These are phyloP conservation scores for Pterocles burchelli DNA, from an alignment of 2,113 vertebrate genomes.

Conservation along the genomic window DNA sequence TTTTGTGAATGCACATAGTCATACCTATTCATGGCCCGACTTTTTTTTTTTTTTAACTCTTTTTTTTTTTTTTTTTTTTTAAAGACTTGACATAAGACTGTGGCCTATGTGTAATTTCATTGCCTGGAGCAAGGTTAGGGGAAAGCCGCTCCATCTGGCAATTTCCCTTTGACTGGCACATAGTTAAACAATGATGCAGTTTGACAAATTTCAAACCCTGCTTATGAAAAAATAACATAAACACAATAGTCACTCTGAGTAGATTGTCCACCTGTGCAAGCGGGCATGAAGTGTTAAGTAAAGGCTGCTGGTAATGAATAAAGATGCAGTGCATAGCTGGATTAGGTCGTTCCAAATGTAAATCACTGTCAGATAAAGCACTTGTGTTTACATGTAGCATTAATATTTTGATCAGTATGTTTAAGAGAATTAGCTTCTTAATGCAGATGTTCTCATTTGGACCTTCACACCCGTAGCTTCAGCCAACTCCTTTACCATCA, in stretches of 20 bases:
- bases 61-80: not conserved
- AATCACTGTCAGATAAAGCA: slow-evolving; percentile 87
- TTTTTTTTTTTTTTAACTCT: not conserved
- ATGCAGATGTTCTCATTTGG: slow-evolving; percentile 83
- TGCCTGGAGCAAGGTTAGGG: slow-evolving; percentile 83
- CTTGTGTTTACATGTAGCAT: slow-evolving; percentile 82
- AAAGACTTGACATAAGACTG: slow-evolving; percentile 76
- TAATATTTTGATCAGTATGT: slow-evolving; percentile 91
- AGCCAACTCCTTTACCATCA: slow-evolving; percentile 77
- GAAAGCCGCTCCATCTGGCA: slow-evolving; percentile 88
- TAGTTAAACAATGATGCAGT: slow-evolving; percentile 93
- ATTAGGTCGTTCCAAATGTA: slow-evolving; percentile 85
- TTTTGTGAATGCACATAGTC: slow-evolving; percentile 78
- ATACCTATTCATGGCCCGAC: slow-evolving; percentile 74
- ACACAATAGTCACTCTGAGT: slow-evolving; percentile 80
- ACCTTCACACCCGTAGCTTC: slow-evolving; percentile 73
- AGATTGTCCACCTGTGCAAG: slow-evolving; percentile 88
- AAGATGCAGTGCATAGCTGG: slow-evolving; percentile 76
- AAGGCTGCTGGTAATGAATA: slow-evolving; percentile 86
- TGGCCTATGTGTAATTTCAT: slow-evolving; percentile 80
- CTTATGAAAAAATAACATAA: slow-evolving; percentile 95
- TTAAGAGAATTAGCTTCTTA: slow-evolving; percentile 88
- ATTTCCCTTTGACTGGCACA: slow-evolving; percentile 84
- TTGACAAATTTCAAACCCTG: slow-evolving; percentile 93
- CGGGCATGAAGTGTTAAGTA: slow-evolving; percentile 84